phyloP scores from a whole-genome alignment of 2,888 invertebrate genomes.

The Clostera curtula region DNA sequence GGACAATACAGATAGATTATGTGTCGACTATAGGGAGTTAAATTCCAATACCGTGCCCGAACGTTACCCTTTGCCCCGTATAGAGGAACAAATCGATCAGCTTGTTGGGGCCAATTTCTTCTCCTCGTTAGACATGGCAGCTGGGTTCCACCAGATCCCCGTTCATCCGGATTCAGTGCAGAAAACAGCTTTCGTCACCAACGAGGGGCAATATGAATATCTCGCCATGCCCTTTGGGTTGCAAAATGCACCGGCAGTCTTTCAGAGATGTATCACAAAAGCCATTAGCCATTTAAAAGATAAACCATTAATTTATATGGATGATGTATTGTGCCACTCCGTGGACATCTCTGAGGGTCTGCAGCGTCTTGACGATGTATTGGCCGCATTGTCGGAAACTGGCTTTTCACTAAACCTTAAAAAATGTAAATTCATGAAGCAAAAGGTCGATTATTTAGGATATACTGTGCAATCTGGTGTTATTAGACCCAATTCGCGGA shows the following conservation, averaged over 20 bases:
- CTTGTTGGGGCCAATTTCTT: constrained; percentile 14
- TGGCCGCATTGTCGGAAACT: constrained; percentile 5
- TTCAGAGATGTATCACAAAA: constrained; percentile 27
- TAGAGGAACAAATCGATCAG: constrained; percentile 17
- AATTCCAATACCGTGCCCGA: constrained; percentile 18
- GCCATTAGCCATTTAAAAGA: no score
- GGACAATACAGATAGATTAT: constrained; percentile 20
- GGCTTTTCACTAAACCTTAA: constrained; percentile 15
- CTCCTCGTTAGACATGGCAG: constrained; percentile 29
- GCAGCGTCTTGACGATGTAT: constrained; percentile 2
- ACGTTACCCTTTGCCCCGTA: constrained; percentile 12
- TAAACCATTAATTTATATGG: no score
- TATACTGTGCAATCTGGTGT: constrained; percentile 9
- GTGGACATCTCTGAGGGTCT: constrained; percentile 4
- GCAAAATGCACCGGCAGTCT: constrained; percentile 32
- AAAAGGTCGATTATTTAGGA: constrained; percentile 13
- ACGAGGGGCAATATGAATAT: constrained; percentile 14
- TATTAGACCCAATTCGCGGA: constrained; percentile 13
- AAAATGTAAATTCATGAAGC: constrained; percentile 12
- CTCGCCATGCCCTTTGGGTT: constrained; percentile 32
- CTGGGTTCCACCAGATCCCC: constrained; percentile 26
- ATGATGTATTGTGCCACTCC: no score
- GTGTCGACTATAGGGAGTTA: constrained; percentile 18
- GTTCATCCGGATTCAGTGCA: constrained; percentile 9
- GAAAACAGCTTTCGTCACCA: constrained; percentile 12